A percentile compares a stretch with the other conserved stretches of the same genome.
These are phyloP conservation scores for Pangasius krempfi DNA, from an alignment of 2,797 vertebrate species.

Conservation along the genomic window DNA sequence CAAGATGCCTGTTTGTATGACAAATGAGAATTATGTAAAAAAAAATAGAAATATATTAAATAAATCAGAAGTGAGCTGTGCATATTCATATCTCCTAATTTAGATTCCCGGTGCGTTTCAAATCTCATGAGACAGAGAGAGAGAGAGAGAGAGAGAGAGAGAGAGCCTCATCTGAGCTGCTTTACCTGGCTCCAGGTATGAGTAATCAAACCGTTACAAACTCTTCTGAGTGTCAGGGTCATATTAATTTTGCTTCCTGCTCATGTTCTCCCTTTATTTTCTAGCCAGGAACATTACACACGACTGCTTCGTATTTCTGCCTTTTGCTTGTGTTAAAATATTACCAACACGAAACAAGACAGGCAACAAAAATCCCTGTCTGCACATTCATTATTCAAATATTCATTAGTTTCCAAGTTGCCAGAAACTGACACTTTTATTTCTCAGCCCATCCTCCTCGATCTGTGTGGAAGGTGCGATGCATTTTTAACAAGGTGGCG, in stretches of 20 bases:
- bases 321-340: not conserved
- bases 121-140: not conserved
- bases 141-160: not conserved
- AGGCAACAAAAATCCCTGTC: not conserved
- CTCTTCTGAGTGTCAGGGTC: not conserved
- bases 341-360: not conserved
- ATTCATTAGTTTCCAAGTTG: conserved; percentile 64
- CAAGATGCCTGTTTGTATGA: not conserved
- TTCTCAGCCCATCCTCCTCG: conserved; percentile 55
- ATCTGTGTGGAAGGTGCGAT: conserved; percentile 63
- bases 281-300: not conserved
- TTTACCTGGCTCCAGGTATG: conserved; percentile 8
- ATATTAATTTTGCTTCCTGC: not conserved
- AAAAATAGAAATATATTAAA: not conserved
- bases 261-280: not conserved
- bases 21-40: not conserved
- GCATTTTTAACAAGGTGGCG: conserved; percentile 51
- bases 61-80: not conserved
- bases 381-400: conserved; percentile 50
- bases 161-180: not conserved
- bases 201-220: not conserved
- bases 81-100: not conserved
- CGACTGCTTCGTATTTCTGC: not conserved
- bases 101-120: not conserved
- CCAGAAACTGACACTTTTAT: conserved; percentile 66